These are phyloP conservation scores for Mellilla xanthometata DNA, from an alignment of 2,888 invertebrate species.

Conservation along the genomic window DNA sequence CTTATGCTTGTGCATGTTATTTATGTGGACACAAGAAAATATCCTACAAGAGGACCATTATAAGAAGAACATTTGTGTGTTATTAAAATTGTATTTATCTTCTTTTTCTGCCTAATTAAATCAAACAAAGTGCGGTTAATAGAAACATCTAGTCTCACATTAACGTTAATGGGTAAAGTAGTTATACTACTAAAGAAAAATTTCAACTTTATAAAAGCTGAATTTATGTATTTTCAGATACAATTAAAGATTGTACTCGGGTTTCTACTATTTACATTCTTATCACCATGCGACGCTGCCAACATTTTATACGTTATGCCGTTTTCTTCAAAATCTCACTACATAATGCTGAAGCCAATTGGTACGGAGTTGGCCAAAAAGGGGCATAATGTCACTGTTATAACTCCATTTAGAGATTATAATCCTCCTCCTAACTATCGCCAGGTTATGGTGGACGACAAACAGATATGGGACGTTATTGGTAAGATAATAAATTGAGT, in stretches of 20 bases:
- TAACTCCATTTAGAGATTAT: conserved; percentile 59
- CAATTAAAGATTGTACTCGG: conserved; percentile 4
- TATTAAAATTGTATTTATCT: too few relatives aligned
- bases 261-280: conserved; percentile 23
- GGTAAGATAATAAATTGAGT: conserved; percentile 54
- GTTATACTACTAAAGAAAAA: too few relatives aligned
- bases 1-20: too few relatives aligned
- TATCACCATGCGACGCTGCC: conserved; percentile 43
- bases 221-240: background rate
- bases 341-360: conserved; percentile 66
- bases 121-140: too few relatives aligned
- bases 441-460: conserved; percentile 58
- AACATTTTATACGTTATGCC: conserved; percentile 74
- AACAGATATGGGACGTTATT: conserved; percentile 64
- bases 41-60: too few relatives aligned
- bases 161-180: too few relatives aligned
- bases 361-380: conserved; percentile 72
- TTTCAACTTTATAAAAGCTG: too few relatives aligned
- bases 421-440: conserved; percentile 61
- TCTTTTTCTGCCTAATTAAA: too few relatives aligned
- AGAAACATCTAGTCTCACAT: too few relatives aligned
- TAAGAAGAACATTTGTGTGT: too few relatives aligned
- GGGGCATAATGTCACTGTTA: conserved; percentile 78
- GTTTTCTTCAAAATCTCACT: conserved; percentile 74
- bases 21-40: too few relatives aligned